These are phyloP conservation scores for Ianthella basta DNA, from an alignment of 37 sponge, comb jelly and placozoan genomes.

Conservation along the genomic window DNA sequence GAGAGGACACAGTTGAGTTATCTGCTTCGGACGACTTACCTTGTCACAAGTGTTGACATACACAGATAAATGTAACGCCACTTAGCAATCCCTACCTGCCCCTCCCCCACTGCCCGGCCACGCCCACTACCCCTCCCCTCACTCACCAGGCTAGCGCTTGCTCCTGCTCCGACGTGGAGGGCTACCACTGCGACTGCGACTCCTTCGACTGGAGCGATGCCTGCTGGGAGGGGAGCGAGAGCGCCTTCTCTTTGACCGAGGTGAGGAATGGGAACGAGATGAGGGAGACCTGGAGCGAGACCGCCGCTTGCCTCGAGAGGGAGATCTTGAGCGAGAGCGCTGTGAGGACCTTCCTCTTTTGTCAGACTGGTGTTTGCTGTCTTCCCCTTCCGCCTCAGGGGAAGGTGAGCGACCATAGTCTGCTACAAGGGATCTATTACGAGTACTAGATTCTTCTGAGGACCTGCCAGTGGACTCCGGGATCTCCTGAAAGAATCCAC, in stretches of 20 bases:
- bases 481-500: constrained; percentile 26
- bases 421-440: constrained; percentile 3
- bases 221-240: constrained; percentile 41
- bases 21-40: too few species aligned
- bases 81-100: too few species aligned
- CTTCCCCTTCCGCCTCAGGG: constrained; percentile 17
- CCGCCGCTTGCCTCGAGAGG: neutral
- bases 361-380: neutral
- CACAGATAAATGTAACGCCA: too few species aligned
- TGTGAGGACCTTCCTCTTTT: neutral
- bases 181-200: constrained; percentile 15
- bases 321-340: neutral
- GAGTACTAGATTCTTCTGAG: neutral
- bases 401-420: constrained; percentile 9
- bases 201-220: neutral
- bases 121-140: too few species aligned
- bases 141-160: too few species aligned
- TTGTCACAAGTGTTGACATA: too few species aligned
- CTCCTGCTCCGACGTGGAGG: neutral
- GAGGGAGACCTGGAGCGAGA: constrained; percentile 7
- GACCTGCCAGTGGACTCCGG: neutral
- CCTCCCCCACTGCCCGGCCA: too few species aligned
- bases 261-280: constrained; percentile 17
- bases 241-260: neutral
- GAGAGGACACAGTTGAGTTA: too few species aligned